Evolutionary conservation across 2,888 invertebrate genomes (phyloP), one percentile per base, ranked within the genome.

Genomic region (Apomyelois bistriatella): DNA sequence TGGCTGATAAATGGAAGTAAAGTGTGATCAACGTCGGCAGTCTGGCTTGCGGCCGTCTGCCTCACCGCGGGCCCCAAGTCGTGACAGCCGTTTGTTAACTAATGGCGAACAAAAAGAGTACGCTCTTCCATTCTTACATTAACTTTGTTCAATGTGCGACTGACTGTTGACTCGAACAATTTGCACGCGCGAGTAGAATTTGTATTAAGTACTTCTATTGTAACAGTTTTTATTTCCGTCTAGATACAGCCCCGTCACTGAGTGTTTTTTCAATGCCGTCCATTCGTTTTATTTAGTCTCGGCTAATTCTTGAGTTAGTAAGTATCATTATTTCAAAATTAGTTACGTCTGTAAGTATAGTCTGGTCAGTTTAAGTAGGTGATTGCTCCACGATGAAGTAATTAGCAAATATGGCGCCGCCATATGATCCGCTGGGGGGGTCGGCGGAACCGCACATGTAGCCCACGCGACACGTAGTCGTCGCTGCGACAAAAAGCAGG

Each of bases 11-110:
- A 48, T 38, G 48, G 32, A 15, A 37, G 13, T 36, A 47, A 3
- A 5, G 12, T n/a, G 36, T 10, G n/a, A 3, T 36, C 36, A 10
- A n/a, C 36, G 36, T 36, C 36, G 36, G 36, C 36, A 13, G 13
- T 13, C 12, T n/a, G 38, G 13, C n/a, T n/a, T 10, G 17, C 30
- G 12, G 22, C 8, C 38, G 38, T 38, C 38, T 13, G 38, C 12
- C 38, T 36, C 3, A 10, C n/a, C 7, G 61, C 61, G 70, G 68
- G 77, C 78, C 79, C 64, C 79, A 73, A 80, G 79, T 88, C 86
- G 86, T 87, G 87, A 87, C 85, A 74, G 68, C 72, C 74, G 80
- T 86, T 83, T 80, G 82, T 85, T 84, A 82, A 77, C 82, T 83
- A 85, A 84, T 83, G 79, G 75, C 77, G 68, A 72, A 74, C 78